Evolutionary conservation across 2,113 vertebrate genomes (phyloP), one percentile per base, ranked within the genome.

Genomic region (Petaurus breviceps): DNA sequence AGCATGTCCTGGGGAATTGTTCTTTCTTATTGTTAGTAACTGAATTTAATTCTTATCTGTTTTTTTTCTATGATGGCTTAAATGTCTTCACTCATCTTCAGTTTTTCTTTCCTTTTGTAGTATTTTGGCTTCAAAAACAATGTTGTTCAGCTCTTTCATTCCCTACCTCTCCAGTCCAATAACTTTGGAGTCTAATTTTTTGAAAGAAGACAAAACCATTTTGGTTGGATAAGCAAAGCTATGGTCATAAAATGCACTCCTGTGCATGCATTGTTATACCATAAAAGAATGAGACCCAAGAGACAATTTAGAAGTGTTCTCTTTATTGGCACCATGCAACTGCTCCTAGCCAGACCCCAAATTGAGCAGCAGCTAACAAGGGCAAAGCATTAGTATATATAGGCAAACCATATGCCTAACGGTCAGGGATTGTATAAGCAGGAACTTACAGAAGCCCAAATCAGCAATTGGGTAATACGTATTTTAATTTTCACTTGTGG

Each of bases 171-270:
- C 46, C 16, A 31, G 22, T 10, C 19, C 16, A 12, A 52, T 47
- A 92, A 91, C n/a, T 90, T 92, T 16, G 92, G 14, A 53, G 9
- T 0, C 9, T 2, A 51, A 43, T 54, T 47, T 52, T 89, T 94
- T 47, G 49, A 91, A 96, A 57, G 89, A 91, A 95, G 57, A 77
- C 23, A 84, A 3, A 57, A 8, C 51, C 25, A 47, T 96, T 94
- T 96, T 53, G 23, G 90, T 50, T 91, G 16, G n/a, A 89, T 96
- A 23, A 93, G 92, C 95, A 96, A 94, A 53, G 7, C 23, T 77
- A 50, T 90, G 9, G 2, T 14, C 90, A 49, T 90, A 47, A 90
- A 90, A 90, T 90, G 47, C 3, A 23, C 3, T 93, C 94, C 53
- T 94, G 90, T 84, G 93, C 37, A 91, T 92, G 90, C 49, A 49